A percentile compares a stretch with the other conserved stretches of the same genome.
Evolutionary conservation across 2,113 vertebrate genomes (phyloP).

Genomic region (Rhegmatorhina hoffmannsi): DNA sequence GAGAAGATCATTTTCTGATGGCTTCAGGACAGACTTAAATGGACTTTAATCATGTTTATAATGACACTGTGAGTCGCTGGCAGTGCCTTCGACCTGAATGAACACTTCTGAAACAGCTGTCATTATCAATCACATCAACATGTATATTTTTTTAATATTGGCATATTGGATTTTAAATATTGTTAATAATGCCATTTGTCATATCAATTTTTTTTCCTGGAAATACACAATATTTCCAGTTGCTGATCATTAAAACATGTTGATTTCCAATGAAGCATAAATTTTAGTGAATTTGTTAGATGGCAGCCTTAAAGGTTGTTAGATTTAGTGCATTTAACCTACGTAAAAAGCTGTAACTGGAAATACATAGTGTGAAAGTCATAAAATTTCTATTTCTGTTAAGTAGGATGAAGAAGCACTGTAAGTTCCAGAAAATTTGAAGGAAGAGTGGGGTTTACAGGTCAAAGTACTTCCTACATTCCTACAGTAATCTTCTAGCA

Average conservation of each 20-base stretch:
- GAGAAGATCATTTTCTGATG: background rate
- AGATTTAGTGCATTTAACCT: background rate
- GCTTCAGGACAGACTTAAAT: background rate
- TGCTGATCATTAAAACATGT: background rate
- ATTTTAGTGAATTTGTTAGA: background rate
- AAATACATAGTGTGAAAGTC: background rate
- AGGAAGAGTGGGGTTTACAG: background rate
- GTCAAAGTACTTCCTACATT: background rate
- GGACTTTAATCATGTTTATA: background rate
- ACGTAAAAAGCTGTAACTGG: background rate
- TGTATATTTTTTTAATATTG: background rate
- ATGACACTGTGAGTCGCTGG: accelerated
- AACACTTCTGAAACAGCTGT: background rate
- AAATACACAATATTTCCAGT: background rate
- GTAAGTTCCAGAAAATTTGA: background rate
- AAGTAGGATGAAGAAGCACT: background rate
- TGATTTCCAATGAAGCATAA: background rate
- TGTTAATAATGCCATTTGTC: background rate
- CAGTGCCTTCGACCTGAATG: background rate
- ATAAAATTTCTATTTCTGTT: background rate
- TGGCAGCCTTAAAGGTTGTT: background rate
- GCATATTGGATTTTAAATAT: background rate
- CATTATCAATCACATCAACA: background rate
- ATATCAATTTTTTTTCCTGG: background rate
- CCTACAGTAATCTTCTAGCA: background rate